Percentiles rank a stretch among this genome's conserved stretches.
phyloP scores from a whole-genome alignment of 2,797 vertebrate genomes.

The Anniella stebbinsi region DNA sequence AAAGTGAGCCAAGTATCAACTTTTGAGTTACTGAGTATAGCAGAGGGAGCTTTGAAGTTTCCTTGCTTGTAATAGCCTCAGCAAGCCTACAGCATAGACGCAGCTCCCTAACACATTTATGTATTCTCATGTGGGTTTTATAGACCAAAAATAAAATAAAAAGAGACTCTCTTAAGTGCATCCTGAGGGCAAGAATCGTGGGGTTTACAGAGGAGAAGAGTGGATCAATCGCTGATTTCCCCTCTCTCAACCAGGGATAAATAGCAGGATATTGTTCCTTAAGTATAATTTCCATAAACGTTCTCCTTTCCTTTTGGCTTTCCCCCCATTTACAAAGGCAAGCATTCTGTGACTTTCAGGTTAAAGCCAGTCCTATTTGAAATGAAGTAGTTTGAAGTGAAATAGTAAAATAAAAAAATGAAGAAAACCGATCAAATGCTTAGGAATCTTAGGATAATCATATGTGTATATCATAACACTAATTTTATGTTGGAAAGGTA shows the following conservation, averaged over 20 bases:
- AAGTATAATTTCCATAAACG: conserved; percentile 46
- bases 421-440: conserved; percentile 45
- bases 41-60: conserved; percentile 64
- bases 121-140: conserved; percentile 60
- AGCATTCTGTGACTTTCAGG: conserved; percentile 55
- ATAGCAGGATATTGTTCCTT: conserved; percentile 41
- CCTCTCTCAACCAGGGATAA: conserved; percentile 48
- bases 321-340: conserved; percentile 49
- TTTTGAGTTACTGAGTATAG: conserved; percentile 36
- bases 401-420: conserved; percentile 1
- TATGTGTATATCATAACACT: neutral
- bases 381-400: conserved; percentile 10
- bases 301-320: conserved; percentile 32
- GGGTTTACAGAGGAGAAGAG: neutral
- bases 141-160: conserved; percentile 23
- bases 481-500: conserved; percentile 17
- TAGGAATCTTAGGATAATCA: conserved; percentile 49
- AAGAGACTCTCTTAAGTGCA: conserved; percentile 48
- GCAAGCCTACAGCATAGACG: conserved; percentile 58
- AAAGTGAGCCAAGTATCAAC: conserved; percentile 34
- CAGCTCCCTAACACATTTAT: conserved; percentile 43
- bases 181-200: conserved; percentile 52
- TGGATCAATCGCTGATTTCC: conserved; percentile 38
- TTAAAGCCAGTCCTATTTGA: conserved; percentile 43
- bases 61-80: conserved; percentile 42